Evolutionary conservation across 2,113 vertebrate species (phyloP).

Genomic region (Pyrgilauda ruficollis): DNA sequence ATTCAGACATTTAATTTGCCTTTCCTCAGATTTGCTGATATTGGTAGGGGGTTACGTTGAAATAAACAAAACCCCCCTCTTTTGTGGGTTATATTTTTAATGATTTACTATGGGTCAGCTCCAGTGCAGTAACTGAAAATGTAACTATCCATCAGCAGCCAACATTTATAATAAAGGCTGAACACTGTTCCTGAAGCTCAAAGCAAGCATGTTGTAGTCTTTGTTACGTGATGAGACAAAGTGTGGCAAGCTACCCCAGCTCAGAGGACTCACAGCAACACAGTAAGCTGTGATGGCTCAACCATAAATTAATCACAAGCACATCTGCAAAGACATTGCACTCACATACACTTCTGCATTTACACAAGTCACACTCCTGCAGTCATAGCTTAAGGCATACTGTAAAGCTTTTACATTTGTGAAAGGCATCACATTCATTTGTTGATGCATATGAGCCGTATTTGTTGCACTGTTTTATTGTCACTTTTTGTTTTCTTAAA

Average conservation of each 20-base stretch:
- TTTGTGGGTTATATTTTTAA: not conserved
- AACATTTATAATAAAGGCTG: not conserved
- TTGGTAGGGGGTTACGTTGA: not conserved
- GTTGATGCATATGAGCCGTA: not conserved
- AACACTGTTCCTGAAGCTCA: not conserved
- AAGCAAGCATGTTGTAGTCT: not conserved
- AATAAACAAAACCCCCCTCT: not conserved
- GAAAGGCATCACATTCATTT: not conserved
- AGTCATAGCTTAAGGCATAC: not conserved
- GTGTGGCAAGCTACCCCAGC: not conserved
- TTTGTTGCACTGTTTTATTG: not conserved
- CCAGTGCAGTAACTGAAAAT: not conserved
- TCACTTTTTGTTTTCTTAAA: not conserved
- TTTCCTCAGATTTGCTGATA: not conserved
- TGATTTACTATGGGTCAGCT: not conserved
- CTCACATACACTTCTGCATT: not conserved
- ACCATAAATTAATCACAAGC: not conserved
- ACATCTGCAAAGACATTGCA: not conserved
- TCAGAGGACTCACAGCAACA: not conserved
- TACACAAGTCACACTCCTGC: not conserved
- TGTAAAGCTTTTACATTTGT: not conserved
- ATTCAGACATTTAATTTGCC: not conserved
- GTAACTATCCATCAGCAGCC: not conserved
- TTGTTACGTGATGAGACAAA: not conserved
- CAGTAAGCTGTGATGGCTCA: not conserved